A percentile compares a stretch with the other conserved stretches of the same genome.
Evolutionary conservation across 1,140 invertebrate species (phyloP).

Genomic region (Cepaea nemoralis): DNA sequence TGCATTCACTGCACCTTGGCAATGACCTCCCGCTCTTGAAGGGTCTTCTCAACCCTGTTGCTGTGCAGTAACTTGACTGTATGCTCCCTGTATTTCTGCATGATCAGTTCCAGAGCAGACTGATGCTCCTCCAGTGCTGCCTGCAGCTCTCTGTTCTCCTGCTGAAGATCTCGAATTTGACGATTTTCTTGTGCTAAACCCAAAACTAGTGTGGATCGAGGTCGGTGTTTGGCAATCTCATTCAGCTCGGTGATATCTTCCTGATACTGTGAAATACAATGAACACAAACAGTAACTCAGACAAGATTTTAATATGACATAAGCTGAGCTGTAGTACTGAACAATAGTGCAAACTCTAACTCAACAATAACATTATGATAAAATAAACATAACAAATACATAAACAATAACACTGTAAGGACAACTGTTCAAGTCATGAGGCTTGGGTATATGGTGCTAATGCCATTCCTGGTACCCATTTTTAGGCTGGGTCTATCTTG

Average conservation of each 20-base stretch:
- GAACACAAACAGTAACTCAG: no score
- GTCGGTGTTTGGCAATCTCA: constrained; percentile 87
- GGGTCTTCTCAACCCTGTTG: constrained; percentile 78
- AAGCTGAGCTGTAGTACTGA: no score
- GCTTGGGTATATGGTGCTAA: no score
- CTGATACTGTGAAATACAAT: constrained; percentile 83
- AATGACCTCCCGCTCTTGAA: constrained; percentile 49
- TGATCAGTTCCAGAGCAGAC: constrained; percentile 92
- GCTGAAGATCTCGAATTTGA: constrained; percentile 88
- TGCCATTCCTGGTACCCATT: no score
- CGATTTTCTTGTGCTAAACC: constrained; percentile 85
- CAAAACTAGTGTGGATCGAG: constrained; percentile 87
- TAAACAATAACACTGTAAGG: no score
- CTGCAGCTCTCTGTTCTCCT: constrained; percentile 90
- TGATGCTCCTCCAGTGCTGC: constrained; percentile 94
- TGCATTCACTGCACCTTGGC: constrained; percentile 55
- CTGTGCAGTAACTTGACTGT: constrained; percentile 84
- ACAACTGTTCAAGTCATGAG: no score
- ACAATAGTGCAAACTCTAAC: no score
- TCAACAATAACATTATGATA: no score
- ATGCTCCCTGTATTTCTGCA: constrained; percentile 96
- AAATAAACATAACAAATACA: no score
- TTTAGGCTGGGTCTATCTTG: no score
- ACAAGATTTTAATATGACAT: no score
- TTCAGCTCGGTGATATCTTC: constrained; percentile 92